Percentiles rank a stretch among this genome's conserved stretches.
These are phyloP conservation scores for Spinibarbus caldwelli DNA, from an alignment of 2,797 vertebrate species.

Conservation along the genomic window DNA sequence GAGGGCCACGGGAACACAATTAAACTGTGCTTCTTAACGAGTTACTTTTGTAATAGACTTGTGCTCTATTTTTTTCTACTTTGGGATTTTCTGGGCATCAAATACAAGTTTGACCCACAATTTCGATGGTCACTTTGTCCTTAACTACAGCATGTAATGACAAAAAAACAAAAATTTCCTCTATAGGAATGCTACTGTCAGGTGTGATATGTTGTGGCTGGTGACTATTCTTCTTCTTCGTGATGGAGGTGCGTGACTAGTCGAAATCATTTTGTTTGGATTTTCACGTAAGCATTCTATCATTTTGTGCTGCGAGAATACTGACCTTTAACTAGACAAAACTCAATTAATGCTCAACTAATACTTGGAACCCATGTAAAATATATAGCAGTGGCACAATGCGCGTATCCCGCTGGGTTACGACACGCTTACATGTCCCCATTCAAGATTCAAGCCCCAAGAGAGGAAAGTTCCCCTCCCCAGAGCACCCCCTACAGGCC, in stretches of 20 bases:
- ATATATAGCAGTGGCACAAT: constrained; percentile 52
- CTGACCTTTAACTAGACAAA: constrained; percentile 44
- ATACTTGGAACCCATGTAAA: constrained; percentile 46
- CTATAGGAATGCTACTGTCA: constrained; percentile 45
- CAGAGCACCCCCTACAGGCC: constrained; percentile 77
- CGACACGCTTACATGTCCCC: constrained; percentile 21
- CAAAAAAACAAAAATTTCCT: constrained; percentile 53
- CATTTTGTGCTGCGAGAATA: constrained; percentile 40
- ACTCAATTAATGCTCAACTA: constrained; percentile 40
- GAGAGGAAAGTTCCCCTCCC: constrained; percentile 48
- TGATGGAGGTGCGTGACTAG: constrained; percentile 27
- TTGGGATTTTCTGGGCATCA: constrained; percentile 71
- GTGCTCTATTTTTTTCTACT: constrained; percentile 81
- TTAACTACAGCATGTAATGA: constrained; percentile 37
- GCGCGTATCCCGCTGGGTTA: constrained; percentile 46
- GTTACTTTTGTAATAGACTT: constrained; percentile 65
- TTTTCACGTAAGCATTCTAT: constrained; percentile 30
- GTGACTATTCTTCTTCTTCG: constrained; percentile 28
- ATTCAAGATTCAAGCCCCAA: constrained; percentile 40
- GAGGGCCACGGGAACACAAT: constrained; percentile 55
- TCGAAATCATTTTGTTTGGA: background rate
- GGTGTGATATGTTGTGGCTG: constrained; percentile 44
- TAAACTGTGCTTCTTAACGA: constrained; percentile 68
- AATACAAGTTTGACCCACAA: constrained; percentile 53
- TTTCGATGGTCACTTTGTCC: constrained; percentile 44